Conservation (phyloP, 92 coral and sea anemone genomes). For the Umimayanthus chanpuru region DNA sequence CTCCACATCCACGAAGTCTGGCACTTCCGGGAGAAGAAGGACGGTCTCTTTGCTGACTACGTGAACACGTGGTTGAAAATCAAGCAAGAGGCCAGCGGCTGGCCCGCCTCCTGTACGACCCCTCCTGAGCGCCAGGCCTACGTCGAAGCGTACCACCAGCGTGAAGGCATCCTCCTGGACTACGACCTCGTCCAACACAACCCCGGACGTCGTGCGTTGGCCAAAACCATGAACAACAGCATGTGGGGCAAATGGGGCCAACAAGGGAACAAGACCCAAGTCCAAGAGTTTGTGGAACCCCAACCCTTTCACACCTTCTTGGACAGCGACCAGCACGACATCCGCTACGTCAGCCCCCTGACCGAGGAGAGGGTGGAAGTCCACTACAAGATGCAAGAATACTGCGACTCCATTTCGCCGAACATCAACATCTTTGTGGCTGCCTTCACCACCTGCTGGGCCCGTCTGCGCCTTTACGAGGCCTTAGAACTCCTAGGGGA, state of each 20-base stretch:
- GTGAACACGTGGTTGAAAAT: neutral
- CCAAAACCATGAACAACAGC: too few relatives aligned
- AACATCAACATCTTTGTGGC: constrained; percentile 13
- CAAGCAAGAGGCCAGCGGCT: too few relatives aligned
- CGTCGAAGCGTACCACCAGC: neutral
- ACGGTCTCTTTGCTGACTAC: neutral
- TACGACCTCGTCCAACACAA: neutral
- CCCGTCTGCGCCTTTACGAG: too few relatives aligned
- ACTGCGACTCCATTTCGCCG: neutral
- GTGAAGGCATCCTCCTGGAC: neutral
- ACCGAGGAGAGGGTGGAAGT: constrained; percentile 4
- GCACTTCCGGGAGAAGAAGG: neutral
- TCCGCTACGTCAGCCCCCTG: too few relatives aligned
- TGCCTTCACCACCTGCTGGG: too few relatives aligned
- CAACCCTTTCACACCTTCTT: neutral
- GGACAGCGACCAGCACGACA: too few relatives aligned
- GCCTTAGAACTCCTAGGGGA: too few relatives aligned
- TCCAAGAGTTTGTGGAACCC: neutral
- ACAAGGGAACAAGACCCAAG: neutral
- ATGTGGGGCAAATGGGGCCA: neutral
- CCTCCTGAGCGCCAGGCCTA: neutral
- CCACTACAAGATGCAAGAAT: neutral
- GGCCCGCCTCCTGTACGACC: neutral
- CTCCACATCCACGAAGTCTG: neutral
- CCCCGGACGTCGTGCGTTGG: neutral